Evolutionary conservation across 92 coral and sea anemone species (phyloP).

Genomic region (Parazoanthus darwini): DNA sequence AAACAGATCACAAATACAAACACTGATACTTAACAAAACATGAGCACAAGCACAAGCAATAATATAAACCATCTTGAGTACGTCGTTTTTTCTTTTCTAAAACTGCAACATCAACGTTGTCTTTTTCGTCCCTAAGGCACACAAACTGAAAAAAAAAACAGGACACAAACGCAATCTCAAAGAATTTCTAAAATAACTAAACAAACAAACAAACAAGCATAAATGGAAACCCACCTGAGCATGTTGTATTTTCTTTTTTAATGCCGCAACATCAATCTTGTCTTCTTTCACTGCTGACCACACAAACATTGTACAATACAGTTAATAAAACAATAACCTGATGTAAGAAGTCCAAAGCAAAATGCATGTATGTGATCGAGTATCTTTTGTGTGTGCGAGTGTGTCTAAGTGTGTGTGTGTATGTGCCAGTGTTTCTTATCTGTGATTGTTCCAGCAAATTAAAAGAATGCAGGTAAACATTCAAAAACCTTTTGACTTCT

Average conservation of each 20-base stretch:
- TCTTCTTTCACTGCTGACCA: slow-evolving; percentile 49
- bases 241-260: slow-evolving; percentile 80
- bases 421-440: background rate
- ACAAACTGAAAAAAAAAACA: background rate
- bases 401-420: too few species aligned
- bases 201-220: background rate
- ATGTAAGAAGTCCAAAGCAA: background rate
- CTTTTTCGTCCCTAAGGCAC: slow-evolving; percentile 44
- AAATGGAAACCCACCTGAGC: slow-evolving; percentile 68
- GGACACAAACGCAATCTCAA: too few species aligned
- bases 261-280: slow-evolving; percentile 76
- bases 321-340: background rate
- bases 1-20: too few species aligned
- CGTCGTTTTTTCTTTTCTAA: slow-evolving; percentile 79
- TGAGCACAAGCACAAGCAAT: background rate
- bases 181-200: background rate
- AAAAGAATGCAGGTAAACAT: background rate
- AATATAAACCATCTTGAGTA: slow-evolving; percentile 63
- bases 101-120: slow-evolving; percentile 73
- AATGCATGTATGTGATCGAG: background rate
- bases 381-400: background rate
- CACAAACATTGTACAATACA: background rate
- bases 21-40: too few species aligned
- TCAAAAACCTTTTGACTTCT: slow-evolving; percentile 49
- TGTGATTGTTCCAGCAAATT: background rate